Conservation (phyloP, 1,140 invertebrate genomes). For the Caenorhabditis elegans region DNA sequence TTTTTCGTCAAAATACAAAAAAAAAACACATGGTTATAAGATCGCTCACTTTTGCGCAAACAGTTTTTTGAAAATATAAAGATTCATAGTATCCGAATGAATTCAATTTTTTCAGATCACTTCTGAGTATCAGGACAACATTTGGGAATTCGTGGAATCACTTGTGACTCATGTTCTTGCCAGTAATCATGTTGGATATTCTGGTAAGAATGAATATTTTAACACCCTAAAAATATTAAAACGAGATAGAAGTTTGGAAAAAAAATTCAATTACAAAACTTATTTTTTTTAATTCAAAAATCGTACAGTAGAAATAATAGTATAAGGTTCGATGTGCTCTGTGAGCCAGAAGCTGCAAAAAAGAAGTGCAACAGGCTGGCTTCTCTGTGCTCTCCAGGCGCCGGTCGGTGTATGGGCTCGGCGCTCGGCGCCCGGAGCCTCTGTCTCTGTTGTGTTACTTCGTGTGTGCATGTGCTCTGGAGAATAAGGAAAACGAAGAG, state of each 20-base stretch:
- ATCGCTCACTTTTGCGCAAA: too few species aligned
- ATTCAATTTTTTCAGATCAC: not conserved
- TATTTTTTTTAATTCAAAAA: too few species aligned
- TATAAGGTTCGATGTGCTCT: too few species aligned
- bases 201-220: not conserved
- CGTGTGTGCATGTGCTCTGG: not conserved
- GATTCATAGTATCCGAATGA: too few species aligned
- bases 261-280: too few species aligned
- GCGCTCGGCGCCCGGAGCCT: not conserved
- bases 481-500: not conserved
- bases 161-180: constrained; percentile 2
- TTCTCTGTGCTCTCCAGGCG: not conserved
- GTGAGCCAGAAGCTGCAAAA: too few species aligned
- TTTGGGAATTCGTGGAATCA: not conserved
- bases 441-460: not conserved
- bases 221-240: too few species aligned
- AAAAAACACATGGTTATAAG: too few species aligned
- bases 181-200: not conserved
- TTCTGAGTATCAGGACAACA: not conserved
- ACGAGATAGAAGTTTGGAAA: too few species aligned
- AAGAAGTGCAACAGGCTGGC: not conserved
- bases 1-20: too few species aligned
- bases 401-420: not conserved
- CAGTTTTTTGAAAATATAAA: too few species aligned
- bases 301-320: too few species aligned